A percentile compares a stretch with the other conserved stretches of the same genome.
Conservation (phyloP, 2,113 vertebrate species). For the Dipodomys stephensi region DNA sequence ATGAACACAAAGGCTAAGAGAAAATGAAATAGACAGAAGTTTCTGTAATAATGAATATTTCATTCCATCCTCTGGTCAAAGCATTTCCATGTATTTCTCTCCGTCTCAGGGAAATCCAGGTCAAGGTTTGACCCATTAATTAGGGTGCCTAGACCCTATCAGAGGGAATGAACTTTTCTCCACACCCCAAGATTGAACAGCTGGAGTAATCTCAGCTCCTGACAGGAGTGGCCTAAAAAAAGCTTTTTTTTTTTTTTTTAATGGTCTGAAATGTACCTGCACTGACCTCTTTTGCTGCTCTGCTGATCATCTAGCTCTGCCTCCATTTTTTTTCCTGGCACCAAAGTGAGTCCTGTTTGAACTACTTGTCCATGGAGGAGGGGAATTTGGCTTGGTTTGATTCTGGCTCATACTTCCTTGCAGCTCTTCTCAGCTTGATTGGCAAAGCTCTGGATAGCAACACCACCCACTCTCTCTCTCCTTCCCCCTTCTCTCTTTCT, state of each 20-base stretch:
- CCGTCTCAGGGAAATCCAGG: neutral
- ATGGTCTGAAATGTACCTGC: neutral
- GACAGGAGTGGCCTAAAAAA: neutral
- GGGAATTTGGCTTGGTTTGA: constrained; percentile 43
- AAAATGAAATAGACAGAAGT: constrained; percentile 51
- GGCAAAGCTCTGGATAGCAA: constrained; percentile 71
- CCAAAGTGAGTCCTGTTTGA: neutral
- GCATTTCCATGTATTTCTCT: neutral
- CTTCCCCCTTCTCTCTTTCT: neutral
- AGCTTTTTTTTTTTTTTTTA: neutral
- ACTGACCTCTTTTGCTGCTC: neutral
- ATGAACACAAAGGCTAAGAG: constrained; percentile 39
- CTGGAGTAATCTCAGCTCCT: neutral
- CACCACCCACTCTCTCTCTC: constrained; percentile 63
- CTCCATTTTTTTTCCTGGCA: constrained; percentile 27
- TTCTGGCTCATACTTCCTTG: constrained; percentile 46
- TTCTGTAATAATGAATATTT: constrained; percentile 59
- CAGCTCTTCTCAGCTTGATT: constrained; percentile 71
- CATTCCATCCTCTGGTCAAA: constrained; percentile 31
- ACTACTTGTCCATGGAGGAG: neutral
- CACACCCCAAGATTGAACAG: neutral
- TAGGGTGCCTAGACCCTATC: neutral
- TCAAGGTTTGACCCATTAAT: neutral
- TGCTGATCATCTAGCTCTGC: neutral
- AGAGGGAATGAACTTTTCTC: neutral